Percentiles rank a stretch among this genome's conserved stretches.
These are phyloP conservation scores for Eclectus roratus DNA, from an alignment of 2,113 vertebrate genomes.

Conservation along the genomic window DNA sequence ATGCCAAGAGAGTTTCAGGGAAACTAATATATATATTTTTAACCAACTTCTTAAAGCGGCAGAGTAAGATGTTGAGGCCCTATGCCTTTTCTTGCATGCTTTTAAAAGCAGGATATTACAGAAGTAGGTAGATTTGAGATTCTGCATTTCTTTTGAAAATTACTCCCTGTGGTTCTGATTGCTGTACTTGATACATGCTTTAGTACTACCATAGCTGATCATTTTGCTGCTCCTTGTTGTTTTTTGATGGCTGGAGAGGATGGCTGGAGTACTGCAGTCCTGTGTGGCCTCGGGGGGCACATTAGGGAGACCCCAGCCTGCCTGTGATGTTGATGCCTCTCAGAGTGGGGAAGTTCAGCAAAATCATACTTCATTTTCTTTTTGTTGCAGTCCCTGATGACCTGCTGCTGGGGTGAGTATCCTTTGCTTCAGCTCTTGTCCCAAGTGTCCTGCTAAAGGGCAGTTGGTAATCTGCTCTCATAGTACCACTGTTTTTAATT, in stretches of 20 bases:
- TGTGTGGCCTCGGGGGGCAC: background rate
- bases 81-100: background rate
- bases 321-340: background rate
- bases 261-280: background rate
- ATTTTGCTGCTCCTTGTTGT: background rate
- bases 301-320: background rate
- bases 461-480: background rate
- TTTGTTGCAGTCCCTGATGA: constrained; percentile 89
- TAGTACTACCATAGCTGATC: background rate
- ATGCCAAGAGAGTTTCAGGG: constrained; percentile 9
- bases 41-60: constrained; percentile 25
- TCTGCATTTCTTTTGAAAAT: background rate
- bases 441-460: background rate
- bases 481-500: background rate
- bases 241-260: background rate
- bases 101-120: background rate
- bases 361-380: constrained; percentile 8
- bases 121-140: background rate
- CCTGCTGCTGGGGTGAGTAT: constrained; percentile 90
- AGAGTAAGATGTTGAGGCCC: background rate
- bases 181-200: background rate
- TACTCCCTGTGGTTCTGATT: background rate
- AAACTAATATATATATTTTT: constrained; percentile 13
- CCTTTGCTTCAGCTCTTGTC: background rate
- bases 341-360: background rate